Evolutionary conservation across 35 echinoderm and acorn worm species (phyloP).

Genomic region (Chiridota heheva): DNA sequence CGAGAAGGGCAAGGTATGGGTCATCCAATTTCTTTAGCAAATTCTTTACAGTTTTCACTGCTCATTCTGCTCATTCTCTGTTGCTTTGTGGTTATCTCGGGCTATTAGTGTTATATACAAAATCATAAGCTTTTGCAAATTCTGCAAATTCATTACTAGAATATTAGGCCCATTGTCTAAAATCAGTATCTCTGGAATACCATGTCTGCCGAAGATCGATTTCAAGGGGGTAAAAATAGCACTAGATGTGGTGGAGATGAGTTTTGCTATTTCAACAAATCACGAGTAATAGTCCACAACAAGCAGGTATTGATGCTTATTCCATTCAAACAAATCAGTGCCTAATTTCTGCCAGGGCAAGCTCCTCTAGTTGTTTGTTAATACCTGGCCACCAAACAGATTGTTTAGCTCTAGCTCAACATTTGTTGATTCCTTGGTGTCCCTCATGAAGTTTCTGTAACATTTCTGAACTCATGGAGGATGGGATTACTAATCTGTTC

Average conservation of each 20-base stretch:
- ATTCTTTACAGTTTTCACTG: slow-evolving; percentile 41
- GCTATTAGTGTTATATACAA: slow-evolving; percentile 27
- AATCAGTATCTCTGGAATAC: too few relatives aligned
- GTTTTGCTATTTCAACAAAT: too few relatives aligned
- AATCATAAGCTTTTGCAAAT: slow-evolving; percentile 20
- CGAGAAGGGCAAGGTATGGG: slow-evolving; percentile 37
- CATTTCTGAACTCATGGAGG: slow-evolving; percentile 27
- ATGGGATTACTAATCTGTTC: slow-evolving; percentile 33
- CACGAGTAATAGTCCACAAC: too few relatives aligned
- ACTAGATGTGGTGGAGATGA: too few relatives aligned
- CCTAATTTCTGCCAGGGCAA: slow-evolving; percentile 67
- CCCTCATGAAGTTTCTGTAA: slow-evolving; percentile 56
- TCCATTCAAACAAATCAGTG: slow-evolving; percentile 34
- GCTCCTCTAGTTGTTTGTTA: slow-evolving; percentile 39
- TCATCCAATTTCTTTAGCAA: slow-evolving; percentile 29
- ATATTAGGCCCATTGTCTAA: slow-evolving; percentile 42
- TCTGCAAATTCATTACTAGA: slow-evolving; percentile 10
- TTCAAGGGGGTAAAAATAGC: too few relatives aligned
- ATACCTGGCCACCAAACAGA: slow-evolving; percentile 66
- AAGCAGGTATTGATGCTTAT: slow-evolving; percentile 36
- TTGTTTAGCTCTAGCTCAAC: slow-evolving; percentile 30
- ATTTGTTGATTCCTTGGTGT: slow-evolving; percentile 26
- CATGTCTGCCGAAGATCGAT: too few relatives aligned
- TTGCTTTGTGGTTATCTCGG: slow-evolving; percentile 44
- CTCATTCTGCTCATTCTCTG: slow-evolving; percentile 37